phyloP scores from a whole-genome alignment of 2,888 invertebrate genomes.

The Ypsolopha sequella region DNA sequence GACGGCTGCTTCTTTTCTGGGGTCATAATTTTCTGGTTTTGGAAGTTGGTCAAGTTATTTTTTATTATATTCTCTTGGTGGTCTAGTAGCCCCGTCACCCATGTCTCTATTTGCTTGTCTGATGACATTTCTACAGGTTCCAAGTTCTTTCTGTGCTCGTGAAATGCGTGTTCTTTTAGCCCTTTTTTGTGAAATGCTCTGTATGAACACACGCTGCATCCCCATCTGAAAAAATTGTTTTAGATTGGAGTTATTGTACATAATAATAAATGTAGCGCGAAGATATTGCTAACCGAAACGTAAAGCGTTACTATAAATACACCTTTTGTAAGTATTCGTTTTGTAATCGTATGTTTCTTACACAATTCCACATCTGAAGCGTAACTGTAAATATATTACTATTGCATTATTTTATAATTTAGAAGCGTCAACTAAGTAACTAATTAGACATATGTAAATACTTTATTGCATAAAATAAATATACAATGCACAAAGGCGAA shows the following conservation, averaged over 20 bases:
- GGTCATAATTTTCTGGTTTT: constrained; percentile 23
- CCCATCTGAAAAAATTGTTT: constrained; percentile 61
- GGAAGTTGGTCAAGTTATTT: constrained; percentile 11
- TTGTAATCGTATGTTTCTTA: no score
- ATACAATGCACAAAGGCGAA: no score
- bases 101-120: constrained; percentile 58
- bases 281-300: no score
- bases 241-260: not conserved
- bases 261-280: no score
- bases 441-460: no score
- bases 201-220: constrained; percentile 70
- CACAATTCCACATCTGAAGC: no score
- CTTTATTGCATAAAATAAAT: no score
- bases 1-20: constrained; percentile 12
- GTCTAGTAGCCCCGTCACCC: constrained; percentile 51
- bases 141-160: constrained; percentile 46
- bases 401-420: no score
- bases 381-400: no score
- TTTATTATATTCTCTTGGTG: constrained; percentile 36
- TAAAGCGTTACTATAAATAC: no score
- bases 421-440: no score
- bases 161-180: constrained; percentile 64
- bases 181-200: constrained; percentile 67
- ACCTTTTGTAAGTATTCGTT: no score
- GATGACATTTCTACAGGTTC: constrained; percentile 46